Evolutionary conservation across 37 sponge, comb jelly and placozoan genomes (phyloP).

Genomic region (Ianthella basta): DNA sequence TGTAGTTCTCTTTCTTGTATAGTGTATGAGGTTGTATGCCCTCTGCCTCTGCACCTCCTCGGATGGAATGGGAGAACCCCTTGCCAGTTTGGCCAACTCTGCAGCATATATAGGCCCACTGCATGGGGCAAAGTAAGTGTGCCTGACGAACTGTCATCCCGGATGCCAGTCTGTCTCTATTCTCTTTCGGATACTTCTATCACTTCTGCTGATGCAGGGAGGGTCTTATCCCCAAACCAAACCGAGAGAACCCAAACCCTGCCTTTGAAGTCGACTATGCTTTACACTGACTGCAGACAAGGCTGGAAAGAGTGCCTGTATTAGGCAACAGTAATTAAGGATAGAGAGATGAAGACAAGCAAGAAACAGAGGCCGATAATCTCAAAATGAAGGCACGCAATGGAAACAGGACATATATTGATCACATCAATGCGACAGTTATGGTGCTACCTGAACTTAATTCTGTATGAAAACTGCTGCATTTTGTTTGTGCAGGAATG

Average conservation of each 20-base stretch:
- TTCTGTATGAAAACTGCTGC: too few species aligned
- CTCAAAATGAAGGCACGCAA: too few species aligned
- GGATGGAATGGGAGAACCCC: constrained; percentile 15
- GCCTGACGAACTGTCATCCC: constrained; percentile 44
- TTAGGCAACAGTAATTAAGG: too few species aligned
- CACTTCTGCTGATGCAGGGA: constrained; percentile 73
- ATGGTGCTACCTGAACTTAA: too few species aligned
- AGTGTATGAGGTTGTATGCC: constrained; percentile 31
- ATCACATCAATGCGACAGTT: too few species aligned
- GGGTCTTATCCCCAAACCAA: constrained; percentile 40
- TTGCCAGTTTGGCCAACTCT: constrained; percentile 48
- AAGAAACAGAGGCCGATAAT: too few species aligned
- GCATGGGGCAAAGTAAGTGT: constrained; percentile 49
- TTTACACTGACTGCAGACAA: constrained; percentile 31
- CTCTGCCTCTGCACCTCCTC: constrained; percentile 6
- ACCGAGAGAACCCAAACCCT: constrained; percentile 53
- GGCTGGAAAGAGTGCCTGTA: constrained; percentile 75
- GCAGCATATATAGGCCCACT: constrained; percentile 59
- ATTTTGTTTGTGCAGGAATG: too few species aligned
- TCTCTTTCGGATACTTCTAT: constrained; percentile 25
- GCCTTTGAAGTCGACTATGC: constrained; percentile 58
- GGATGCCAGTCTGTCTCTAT: constrained; percentile 34
- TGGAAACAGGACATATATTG: too few species aligned
- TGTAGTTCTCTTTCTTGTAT: constrained; percentile 42
- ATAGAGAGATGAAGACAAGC: too few species aligned